Base-by-base conservation (phyloP, 2,797 vertebrate species). In the Silurus aristotelis region DNA sequence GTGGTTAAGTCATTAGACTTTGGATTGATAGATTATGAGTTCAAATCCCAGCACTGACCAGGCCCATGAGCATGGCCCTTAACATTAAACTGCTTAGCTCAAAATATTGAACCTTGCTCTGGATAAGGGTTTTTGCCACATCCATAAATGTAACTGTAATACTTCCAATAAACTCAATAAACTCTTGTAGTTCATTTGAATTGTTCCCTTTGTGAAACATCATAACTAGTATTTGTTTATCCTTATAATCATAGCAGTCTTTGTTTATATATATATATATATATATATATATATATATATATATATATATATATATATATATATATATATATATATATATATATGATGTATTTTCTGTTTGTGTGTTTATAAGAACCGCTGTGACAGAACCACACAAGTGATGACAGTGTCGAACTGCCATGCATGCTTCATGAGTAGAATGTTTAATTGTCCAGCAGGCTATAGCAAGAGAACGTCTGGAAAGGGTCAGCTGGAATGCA, bases 401-500 rank as follows among this genome's bases (percentile, higher is more conserved):
- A 92, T 79, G 64, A 95, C 95, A 13, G 95, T 93, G 86, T 95
- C 95, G 0, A 27, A 89, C 0, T 99, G 98, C 78, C 91, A 86
- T 43, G 93, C 96, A 38, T 99, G 98, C 80, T 77, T 84, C 15
- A 20, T 95, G 87, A 96, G 90, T 70, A 0, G 61, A 0, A 0
- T 89, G 20, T 89, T 93, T 0, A 25, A 38, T 0, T 99, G 98
- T 84, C 95, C 94, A 0, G 48, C 82, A 0, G 96, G 96, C n/a
- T 97, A 92, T 91, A 93, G 2, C 38, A 95, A 88, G 90, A 90
- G 92, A 46, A 93, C 91, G 6, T 93, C 90, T 0, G 77, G 87
- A 0, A 91, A 87, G 1, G 95, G 94, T 0, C 83, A 87, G 67
- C 90, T 88, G 22, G 94, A 95, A 88, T 99, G 98, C 97, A 97